Evolutionary conservation across 2,797 vertebrate species (phyloP).

Genomic region (Taeniopygia guttata): DNA sequence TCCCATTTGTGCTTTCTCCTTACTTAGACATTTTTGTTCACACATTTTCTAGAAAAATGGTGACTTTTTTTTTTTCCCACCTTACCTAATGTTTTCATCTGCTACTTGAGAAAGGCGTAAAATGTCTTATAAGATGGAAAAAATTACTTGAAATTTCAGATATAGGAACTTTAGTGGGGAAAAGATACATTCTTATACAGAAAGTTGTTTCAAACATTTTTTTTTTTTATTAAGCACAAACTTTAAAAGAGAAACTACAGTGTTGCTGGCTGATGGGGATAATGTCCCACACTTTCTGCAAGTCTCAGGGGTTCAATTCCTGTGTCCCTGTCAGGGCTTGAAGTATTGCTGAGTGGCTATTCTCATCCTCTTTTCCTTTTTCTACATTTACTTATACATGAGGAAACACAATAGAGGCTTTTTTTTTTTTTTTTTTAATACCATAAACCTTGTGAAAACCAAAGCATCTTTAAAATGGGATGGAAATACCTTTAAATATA

Average conservation of each 20-base stretch:
- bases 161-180: neutral
- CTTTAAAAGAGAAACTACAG: neutral
- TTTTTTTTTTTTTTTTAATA: no score
- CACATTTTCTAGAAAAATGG: neutral
- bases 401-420: neutral
- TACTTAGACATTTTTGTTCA: neutral
- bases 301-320: fast-evolving
- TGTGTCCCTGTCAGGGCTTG: neutral
- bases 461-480: neutral
- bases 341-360: neutral
- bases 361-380: neutral
- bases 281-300: neutral
- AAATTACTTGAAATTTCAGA: neutral
- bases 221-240: neutral
- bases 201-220: neutral
- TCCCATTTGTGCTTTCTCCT: neutral
- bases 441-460: neutral
- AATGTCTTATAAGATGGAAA: neutral
- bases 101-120: neutral
- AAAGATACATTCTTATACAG: neutral
- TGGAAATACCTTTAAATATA: neutral
- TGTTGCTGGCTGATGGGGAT: neutral
- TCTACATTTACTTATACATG: neutral
- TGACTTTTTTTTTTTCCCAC: neutral
- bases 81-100: neutral